Evolutionary conservation across 2,888 invertebrate genomes (phyloP).

Genomic region (Pegoplata infirma): DNA sequence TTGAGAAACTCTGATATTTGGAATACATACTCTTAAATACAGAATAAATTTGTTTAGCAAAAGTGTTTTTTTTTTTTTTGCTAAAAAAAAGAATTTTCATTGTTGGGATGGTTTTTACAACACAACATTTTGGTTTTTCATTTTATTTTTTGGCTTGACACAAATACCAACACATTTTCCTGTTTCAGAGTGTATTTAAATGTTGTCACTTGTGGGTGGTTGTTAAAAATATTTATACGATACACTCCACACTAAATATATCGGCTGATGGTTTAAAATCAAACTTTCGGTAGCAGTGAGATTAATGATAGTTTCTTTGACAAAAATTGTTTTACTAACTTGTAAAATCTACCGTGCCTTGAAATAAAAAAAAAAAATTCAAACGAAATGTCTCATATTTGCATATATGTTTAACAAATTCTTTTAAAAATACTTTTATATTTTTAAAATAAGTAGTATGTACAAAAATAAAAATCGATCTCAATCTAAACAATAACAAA

Average conservation of each 20-base stretch:
- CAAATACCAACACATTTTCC: background rate
- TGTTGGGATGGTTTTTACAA: constrained; percentile 6
- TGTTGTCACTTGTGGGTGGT: constrained; percentile 1
- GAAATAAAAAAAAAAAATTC: background rate
- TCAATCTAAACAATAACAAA: constrained; percentile 16
- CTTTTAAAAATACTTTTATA: too few species aligned
- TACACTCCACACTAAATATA: too few species aligned
- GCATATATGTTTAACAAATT: too few species aligned
- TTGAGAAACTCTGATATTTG: too few species aligned
- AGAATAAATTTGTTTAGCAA: constrained; percentile 14
- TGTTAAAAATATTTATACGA: background rate
- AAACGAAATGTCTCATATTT: background rate
- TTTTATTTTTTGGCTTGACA: background rate
- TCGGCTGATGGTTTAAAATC: too few species aligned
- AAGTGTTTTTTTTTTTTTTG: too few species aligned
- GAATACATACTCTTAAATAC: background rate
- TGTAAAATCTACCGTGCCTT: too few species aligned
- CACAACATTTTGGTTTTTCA: background rate
- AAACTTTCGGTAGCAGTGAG: too few species aligned
- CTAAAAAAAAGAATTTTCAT: background rate
- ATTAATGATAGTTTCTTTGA: too few species aligned
- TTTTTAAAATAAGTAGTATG: background rate
- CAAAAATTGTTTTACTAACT: too few species aligned
- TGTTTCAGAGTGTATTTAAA: constrained; percentile 1
- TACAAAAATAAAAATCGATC: constrained; percentile 17